These are phyloP conservation scores for Ennomos erosarius DNA, from an alignment of 2,888 invertebrate genomes.

Conservation along the genomic window DNA sequence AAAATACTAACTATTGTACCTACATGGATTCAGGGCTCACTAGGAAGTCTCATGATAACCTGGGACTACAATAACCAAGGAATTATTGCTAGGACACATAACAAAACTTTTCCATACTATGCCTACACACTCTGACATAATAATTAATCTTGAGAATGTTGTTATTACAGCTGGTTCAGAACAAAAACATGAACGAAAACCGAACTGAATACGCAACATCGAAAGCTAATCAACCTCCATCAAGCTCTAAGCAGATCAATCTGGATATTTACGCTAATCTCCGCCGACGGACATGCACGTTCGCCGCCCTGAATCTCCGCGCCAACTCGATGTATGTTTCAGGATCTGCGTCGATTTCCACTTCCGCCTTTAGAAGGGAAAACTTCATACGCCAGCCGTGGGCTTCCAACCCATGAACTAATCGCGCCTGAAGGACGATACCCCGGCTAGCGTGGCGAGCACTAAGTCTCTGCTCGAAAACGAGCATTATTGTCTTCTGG, in stretches of 20 bases:
- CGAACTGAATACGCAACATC: slow-evolving; percentile 19
- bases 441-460: slow-evolving; percentile 72
- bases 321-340: slow-evolving; percentile 71
- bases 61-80: no score
- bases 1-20: no score
- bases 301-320: slow-evolving; percentile 68
- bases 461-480: slow-evolving; percentile 80
- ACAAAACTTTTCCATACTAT: no score
- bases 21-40: no score
- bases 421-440: slow-evolving; percentile 68
- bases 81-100: no score
- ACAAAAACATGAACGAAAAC: slow-evolving; percentile 3
- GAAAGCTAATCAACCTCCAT: slow-evolving; percentile 19
- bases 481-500: slow-evolving; percentile 76
- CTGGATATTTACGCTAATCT: slow-evolving; percentile 70
- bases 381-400: slow-evolving; percentile 80
- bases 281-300: slow-evolving; percentile 69
- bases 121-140: not conserved
- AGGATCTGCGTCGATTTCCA: slow-evolving; percentile 77
- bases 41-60: no score
- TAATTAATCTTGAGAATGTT: slow-evolving; percentile 1
- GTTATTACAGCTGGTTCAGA: not conserved
- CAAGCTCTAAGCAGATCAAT: slow-evolving; percentile 41
- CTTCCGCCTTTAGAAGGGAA: slow-evolving; percentile 71
- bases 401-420: slow-evolving; percentile 75